These are phyloP conservation scores for Hyppa rectilinea DNA, from an alignment of 2,888 invertebrate genomes.

Conservation along the genomic window DNA sequence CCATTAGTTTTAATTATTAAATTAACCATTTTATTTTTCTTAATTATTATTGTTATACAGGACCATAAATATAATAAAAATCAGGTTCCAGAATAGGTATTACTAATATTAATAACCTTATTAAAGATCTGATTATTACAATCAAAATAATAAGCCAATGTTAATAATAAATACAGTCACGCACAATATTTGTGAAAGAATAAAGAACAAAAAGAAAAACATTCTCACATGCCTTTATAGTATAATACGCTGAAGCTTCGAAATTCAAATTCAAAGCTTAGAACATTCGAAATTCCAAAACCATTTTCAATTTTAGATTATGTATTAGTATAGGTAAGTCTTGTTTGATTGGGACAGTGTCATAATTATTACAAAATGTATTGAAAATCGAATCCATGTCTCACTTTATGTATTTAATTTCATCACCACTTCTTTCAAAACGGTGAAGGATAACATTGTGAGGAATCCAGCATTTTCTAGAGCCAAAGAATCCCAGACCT, in stretches of 20 bases:
- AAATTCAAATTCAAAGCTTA: no score
- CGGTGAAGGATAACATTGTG: no score
- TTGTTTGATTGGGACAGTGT: constrained; percentile 61
- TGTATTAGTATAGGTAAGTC: constrained; percentile 50
- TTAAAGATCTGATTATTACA: constrained; percentile 32
- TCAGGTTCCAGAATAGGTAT: constrained; percentile 50
- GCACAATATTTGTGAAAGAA: constrained; percentile 83
- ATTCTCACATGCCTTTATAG: constrained; percentile 75
- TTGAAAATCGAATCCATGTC: no score
- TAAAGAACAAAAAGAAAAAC: constrained; percentile 67
- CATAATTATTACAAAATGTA: background rate
- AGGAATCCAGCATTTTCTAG: no score
- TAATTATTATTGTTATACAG: background rate
- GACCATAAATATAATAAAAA: constrained; percentile 4
- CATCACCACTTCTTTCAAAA: no score
- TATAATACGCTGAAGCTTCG: constrained; percentile 58
- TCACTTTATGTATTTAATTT: no score
- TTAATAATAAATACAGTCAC: constrained; percentile 71
- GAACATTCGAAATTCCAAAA: constrained; percentile 67
- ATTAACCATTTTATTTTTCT: background rate
- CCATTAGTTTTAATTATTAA: constrained; percentile 1
- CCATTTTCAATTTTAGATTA: constrained; percentile 75
- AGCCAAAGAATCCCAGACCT: no score
- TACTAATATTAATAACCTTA: constrained; percentile 27
- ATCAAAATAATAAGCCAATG: constrained; percentile 26